A percentile compares a stretch with the other conserved stretches of the same genome.
Conservation (phyloP, 1,140 invertebrate genomes). For the Drosophila ananassae region DNA sequence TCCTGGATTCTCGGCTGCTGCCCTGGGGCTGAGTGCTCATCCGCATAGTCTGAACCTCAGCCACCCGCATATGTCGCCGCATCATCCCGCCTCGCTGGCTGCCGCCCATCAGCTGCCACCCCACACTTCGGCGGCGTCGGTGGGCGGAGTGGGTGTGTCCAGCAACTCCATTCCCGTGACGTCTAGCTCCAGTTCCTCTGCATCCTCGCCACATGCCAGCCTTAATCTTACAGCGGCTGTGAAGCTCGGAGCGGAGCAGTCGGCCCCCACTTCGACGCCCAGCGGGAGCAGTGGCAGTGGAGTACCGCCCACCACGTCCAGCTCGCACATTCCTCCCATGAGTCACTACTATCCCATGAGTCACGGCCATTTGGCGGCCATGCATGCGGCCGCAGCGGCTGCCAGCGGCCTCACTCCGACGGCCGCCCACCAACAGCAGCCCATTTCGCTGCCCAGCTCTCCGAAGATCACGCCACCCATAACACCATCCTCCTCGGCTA, state of each 20-base stretch:
- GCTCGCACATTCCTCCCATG: slow-evolving; percentile 78
- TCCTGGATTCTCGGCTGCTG: slow-evolving; percentile 74
- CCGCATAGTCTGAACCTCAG: slow-evolving; percentile 78
- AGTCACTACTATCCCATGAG: slow-evolving; percentile 69
- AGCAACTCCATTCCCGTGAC: slow-evolving; percentile 57
- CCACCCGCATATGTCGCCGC: slow-evolving; percentile 81
- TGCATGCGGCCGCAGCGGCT: slow-evolving; percentile 65
- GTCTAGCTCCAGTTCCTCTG: slow-evolving; percentile 38
- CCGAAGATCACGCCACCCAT: slow-evolving; percentile 69
- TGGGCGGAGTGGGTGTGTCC: slow-evolving; percentile 20
- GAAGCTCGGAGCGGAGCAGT: slow-evolving; percentile 45
- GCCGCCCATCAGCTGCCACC: slow-evolving; percentile 68
- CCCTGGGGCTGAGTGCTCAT: slow-evolving; percentile 69
- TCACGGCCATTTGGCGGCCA: slow-evolving; percentile 71
- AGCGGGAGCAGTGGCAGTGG: slow-evolving; percentile 30
- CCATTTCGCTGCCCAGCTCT: slow-evolving; percentile 66
- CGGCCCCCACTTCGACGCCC: slow-evolving; percentile 62
- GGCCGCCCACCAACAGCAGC: slow-evolving; percentile 75
- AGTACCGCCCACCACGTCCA: slow-evolving; percentile 49
- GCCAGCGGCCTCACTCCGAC: slow-evolving; percentile 64
- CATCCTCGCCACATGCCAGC: slow-evolving; percentile 71
- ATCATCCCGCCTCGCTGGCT: slow-evolving; percentile 62
- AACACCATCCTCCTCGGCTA: slow-evolving; percentile 35
- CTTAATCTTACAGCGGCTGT: slow-evolving; percentile 64
- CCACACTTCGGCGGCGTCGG: slow-evolving; percentile 56